Conservation (phyloP, 30 jellyfish, hydroid and myxozoan genomes). For the Clytia hemisphaerica region DNA sequence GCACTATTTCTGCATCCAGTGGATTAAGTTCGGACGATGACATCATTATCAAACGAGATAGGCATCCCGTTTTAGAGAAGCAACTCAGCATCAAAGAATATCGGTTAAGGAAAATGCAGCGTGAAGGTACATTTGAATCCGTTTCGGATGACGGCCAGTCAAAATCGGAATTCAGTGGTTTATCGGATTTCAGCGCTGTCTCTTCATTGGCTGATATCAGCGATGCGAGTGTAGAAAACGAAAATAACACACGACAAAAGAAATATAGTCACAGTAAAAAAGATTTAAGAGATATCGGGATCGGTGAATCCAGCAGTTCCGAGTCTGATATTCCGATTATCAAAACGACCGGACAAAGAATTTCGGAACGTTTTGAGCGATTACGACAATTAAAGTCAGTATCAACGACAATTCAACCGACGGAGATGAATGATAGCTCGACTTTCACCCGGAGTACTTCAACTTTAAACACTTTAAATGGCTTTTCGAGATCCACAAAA, state of each 20-base stretch:
- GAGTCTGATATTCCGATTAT: constrained; percentile 8
- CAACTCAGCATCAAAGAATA: constrained; percentile 15
- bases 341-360: too few species aligned
- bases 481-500: too few species aligned
- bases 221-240: neutral
- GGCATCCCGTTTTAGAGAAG: constrained; percentile 5
- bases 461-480: too few species aligned
- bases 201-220: constrained; percentile 11
- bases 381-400: too few species aligned
- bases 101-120: neutral
- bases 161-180: constrained; percentile 3
- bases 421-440: too few species aligned
- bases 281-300: constrained; percentile 6
- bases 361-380: too few species aligned
- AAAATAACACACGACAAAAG: neutral
- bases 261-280: constrained; percentile 13
- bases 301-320: neutral
- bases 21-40: too few species aligned
- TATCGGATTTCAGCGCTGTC: neutral
- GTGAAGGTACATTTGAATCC: constrained; percentile 1
- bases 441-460: too few species aligned
- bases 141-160: neutral
- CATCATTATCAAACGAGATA: too few species aligned
- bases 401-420: too few species aligned
- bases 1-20: too few species aligned